Evolutionary conservation across 2,113 vertebrate genomes (phyloP).

Genomic region (Bubo bubo): DNA sequence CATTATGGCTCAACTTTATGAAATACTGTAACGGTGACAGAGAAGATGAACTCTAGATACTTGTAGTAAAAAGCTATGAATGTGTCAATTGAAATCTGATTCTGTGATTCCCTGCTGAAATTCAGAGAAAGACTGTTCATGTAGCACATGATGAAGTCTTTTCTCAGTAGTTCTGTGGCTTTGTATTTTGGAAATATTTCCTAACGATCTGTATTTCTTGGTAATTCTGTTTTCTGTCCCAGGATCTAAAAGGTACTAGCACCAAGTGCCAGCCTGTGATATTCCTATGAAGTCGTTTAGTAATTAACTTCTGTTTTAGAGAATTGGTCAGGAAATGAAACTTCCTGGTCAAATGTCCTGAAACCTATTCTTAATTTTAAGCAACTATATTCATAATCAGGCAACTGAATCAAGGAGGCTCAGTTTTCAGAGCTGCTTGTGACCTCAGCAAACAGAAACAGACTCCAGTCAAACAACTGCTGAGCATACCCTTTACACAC

Average conservation of each 20-base stretch:
- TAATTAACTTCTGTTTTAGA: background rate
- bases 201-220: background rate
- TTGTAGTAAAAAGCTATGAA: background rate
- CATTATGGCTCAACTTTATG: background rate
- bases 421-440: conserved; percentile 11
- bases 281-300: background rate
- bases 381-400: conserved; percentile 9
- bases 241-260: background rate
- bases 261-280: background rate
- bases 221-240: background rate
- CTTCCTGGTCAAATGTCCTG: background rate
- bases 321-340: background rate
- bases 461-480: background rate
- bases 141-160: background rate
- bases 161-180: background rate
- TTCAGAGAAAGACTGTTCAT: background rate
- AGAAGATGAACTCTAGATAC: background rate
- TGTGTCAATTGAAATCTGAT: background rate
- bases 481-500: background rate
- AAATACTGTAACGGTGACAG: background rate
- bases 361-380: background rate
- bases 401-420: background rate
- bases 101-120: background rate
- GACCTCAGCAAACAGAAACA: conserved; percentile 25
- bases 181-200: background rate